phyloP scores from a whole-genome alignment of 2,113 vertebrate species.

The Grallaria varia region DNA sequence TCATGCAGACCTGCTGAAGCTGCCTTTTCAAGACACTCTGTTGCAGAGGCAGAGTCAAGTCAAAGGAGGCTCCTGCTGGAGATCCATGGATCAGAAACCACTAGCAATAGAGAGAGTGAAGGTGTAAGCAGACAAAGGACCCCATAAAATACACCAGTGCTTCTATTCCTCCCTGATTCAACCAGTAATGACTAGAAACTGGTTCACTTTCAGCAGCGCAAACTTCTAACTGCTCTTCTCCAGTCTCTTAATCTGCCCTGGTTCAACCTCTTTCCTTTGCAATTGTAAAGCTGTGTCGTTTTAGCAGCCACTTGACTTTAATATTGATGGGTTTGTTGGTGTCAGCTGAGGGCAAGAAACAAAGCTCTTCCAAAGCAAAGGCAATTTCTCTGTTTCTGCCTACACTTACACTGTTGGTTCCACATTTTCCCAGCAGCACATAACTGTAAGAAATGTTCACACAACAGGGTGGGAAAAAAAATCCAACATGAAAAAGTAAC shows the following conservation, averaged over 20 bases:
- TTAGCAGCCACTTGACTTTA: background rate
- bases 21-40: background rate
- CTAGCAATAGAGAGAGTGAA: background rate
- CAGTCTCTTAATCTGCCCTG: background rate
- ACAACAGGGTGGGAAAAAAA: background rate
- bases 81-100: background rate
- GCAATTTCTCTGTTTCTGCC: background rate
- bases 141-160: background rate
- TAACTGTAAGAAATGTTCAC: background rate
- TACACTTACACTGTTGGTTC: background rate
- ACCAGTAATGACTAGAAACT: background rate
- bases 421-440: background rate
- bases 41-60: background rate
- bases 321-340: background rate
- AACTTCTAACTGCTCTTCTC: background rate
- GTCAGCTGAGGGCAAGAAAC: background rate
- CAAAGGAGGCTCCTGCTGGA: background rate
- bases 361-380: background rate
- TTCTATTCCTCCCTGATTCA: background rate
- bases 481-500: background rate
- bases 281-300: background rate
- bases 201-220: background rate
- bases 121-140: background rate
- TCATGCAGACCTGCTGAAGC: rapidly evolving
- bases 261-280: background rate